A percentile compares a stretch with the other conserved stretches of the same genome.
Conservation (phyloP, 2,113 vertebrate species). For the Trochalopteron elliotii region DNA sequence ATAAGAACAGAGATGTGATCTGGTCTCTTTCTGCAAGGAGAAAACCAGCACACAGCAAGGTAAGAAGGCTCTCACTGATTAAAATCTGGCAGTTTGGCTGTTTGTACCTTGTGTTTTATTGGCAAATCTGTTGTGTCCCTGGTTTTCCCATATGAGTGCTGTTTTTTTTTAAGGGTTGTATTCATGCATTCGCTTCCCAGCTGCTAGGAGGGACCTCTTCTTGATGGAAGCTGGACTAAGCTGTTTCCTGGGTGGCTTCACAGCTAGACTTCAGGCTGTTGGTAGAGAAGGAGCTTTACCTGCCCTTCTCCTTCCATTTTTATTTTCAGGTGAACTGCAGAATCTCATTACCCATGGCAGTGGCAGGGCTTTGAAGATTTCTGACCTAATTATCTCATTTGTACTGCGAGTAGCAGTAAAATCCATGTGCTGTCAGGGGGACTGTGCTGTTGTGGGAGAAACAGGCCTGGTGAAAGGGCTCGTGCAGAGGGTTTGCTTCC, state of each 20-base stretch:
- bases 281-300: neutral
- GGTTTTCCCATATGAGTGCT: fast-evolving
- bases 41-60: neutral
- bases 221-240: neutral
- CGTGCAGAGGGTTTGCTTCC: neutral
- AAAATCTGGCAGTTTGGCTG: neutral
- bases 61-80: neutral
- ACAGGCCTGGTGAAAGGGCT: neutral
- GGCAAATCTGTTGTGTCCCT: neutral
- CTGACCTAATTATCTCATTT: slow-evolving; percentile 26
- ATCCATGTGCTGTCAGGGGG: neutral
- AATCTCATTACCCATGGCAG: neutral
- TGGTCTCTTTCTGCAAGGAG: neutral
- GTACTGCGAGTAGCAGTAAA: neutral
- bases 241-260: neutral
- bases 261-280: neutral
- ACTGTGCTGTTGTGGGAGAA: neutral
- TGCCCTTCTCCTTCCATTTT: neutral
- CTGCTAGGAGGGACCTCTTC: neutral
- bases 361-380: slow-evolving; percentile 45
- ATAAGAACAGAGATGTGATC: neutral
- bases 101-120: neutral
- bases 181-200: neutral
- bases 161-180: neutral
- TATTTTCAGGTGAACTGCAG: slow-evolving; percentile 3